Evolutionary conservation across 2,113 vertebrate genomes (phyloP).

Genomic region (Cheilinus undulatus): DNA sequence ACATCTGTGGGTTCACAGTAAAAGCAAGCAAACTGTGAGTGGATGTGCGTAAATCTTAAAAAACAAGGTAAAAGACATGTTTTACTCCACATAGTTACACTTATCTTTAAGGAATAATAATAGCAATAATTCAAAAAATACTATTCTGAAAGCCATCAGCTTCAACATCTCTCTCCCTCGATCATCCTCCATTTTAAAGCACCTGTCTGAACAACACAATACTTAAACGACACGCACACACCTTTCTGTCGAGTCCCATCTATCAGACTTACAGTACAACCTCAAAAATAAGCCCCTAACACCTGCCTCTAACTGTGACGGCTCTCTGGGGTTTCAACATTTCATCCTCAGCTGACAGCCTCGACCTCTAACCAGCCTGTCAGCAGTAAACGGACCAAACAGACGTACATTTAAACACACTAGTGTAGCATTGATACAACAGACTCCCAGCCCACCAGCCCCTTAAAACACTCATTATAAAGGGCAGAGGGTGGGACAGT

Average conservation of each 20-base stretch:
- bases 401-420: conserved; percentile 91
- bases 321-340: conserved; percentile 76
- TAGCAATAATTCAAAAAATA: conserved; percentile 78
- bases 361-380: conserved; percentile 46
- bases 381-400: conserved; percentile 90
- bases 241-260: conserved; percentile 75
- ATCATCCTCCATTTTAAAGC: conserved; percentile 46
- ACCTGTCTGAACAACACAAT: conserved; percentile 78
- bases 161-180: conserved; percentile 40
- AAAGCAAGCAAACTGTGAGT: conserved; percentile 67
- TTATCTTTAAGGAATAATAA: conserved; percentile 73
- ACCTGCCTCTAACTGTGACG: conserved; percentile 22
- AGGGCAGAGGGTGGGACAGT: conserved; percentile 7
- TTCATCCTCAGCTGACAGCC: conserved; percentile 51
- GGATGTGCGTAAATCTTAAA: conserved; percentile 65
- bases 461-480: conserved; percentile 50
- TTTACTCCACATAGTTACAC: conserved; percentile 77
- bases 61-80: conserved; percentile 68
- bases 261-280: conserved; percentile 81
- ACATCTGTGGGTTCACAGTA: conserved; percentile 51
- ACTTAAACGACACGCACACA: conserved; percentile 73
- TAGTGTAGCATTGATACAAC: conserved; percentile 87
- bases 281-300: conserved; percentile 47
- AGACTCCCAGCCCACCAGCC: conserved; percentile 75
- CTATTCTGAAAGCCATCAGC: conserved; percentile 68